Conservation (phyloP, 2,113 vertebrate genomes). For the Python bivittatus region DNA sequence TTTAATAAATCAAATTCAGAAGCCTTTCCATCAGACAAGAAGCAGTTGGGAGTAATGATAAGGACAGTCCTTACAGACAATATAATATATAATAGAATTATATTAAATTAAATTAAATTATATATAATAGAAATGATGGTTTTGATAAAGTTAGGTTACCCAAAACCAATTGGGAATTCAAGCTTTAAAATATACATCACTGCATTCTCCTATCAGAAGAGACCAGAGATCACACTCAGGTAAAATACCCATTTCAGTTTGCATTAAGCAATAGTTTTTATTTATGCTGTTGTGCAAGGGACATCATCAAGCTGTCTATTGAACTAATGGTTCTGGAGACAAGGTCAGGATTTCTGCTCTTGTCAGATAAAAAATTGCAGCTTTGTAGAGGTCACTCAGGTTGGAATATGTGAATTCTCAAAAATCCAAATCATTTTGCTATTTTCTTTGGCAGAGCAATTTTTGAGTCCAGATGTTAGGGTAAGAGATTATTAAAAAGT, state of each 20-base stretch:
- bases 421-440: background rate
- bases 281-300: background rate
- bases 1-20: background rate
- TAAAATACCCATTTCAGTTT: background rate
- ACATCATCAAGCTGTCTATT: constrained; percentile 18
- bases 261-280: background rate
- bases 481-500: background rate
- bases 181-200: constrained; percentile 15
- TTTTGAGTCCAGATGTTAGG: background rate
- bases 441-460: background rate
- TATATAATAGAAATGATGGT: background rate
- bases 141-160: background rate
- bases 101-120: too few relatives aligned
- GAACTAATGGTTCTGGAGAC: background rate
- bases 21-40: background rate
- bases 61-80: too few relatives aligned
- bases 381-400: background rate
- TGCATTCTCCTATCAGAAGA: background rate
- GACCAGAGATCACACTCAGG: background rate
- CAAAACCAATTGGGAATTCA: constrained; percentile 18
- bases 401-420: background rate
- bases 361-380: constrained; percentile 5
- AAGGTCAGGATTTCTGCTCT: background rate
- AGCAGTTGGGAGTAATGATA: too few relatives aligned
- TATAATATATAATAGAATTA: too few relatives aligned